These are phyloP conservation scores for Ceuthmochares aereus DNA, from an alignment of 2,113 vertebrate genomes.

Conservation along the genomic window DNA sequence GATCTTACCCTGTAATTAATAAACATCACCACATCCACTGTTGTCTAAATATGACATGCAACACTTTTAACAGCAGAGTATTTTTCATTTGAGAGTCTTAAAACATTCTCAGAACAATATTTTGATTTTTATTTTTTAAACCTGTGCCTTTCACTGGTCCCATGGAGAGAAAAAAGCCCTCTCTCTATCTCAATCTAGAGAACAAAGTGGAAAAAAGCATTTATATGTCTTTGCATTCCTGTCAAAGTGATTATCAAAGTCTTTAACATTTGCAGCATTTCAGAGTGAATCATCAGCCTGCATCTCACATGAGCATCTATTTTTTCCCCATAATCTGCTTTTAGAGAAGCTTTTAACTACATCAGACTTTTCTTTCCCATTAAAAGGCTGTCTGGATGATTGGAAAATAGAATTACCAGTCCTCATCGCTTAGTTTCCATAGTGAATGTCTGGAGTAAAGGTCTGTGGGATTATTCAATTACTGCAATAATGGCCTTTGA, in stretches of 20 bases:
- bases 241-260: constrained; percentile 32
- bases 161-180: neutral
- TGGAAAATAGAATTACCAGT: constrained; percentile 54
- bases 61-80: neutral
- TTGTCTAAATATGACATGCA: neutral
- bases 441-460: constrained; percentile 70
- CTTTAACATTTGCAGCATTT: constrained; percentile 49
- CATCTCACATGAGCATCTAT: constrained; percentile 42
- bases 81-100: neutral
- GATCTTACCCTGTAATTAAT: neutral
- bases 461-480: constrained; percentile 69
- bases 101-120: neutral
- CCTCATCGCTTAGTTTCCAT: constrained; percentile 54
- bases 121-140: neutral
- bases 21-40: neutral
- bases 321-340: constrained; percentile 53
- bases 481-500: constrained; percentile 62
- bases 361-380: constrained; percentile 31
- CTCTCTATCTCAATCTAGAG: neutral
- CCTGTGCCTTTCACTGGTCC: neutral
- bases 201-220: neutral
- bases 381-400: constrained; percentile 50
- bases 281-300: constrained; percentile 42
- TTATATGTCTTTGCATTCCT: constrained; percentile 16
- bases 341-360: constrained; percentile 54